A percentile compares a stretch with the other conserved stretches of the same genome.
phyloP scores from a whole-genome alignment of 2,113 vertebrate genomes.

The Sander vitreus region DNA sequence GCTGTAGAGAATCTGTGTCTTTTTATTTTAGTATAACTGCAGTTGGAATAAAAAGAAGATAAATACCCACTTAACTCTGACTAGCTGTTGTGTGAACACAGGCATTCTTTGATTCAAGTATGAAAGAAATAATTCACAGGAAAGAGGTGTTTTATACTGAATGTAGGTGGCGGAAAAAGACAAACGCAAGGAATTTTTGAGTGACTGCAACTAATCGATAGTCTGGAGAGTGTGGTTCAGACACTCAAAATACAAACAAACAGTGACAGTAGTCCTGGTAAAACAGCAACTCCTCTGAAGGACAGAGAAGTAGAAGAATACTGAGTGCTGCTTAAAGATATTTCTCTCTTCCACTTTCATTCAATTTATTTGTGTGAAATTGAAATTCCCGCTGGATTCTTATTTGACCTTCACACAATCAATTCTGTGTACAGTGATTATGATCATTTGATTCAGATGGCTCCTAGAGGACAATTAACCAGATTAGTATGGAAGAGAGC shows the following conservation, averaged over 20 bases:
- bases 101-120: background rate
- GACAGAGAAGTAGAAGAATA: constrained; percentile 10
- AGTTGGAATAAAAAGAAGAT: background rate
- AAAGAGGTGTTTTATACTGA: background rate
- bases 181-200: constrained; percentile 39
- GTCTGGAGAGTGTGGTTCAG: constrained; percentile 21
- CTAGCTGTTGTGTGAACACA: background rate
- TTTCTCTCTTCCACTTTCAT: background rate
- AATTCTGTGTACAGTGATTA: background rate
- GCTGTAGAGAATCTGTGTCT: background rate
- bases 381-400: background rate
- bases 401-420: background rate
- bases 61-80: too few relatives aligned
- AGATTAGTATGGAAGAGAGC: constrained; percentile 47
- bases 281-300: constrained; percentile 54
- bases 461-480: constrained; percentile 30
- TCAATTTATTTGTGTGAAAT: too few relatives aligned
- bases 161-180: background rate
- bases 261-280: constrained; percentile 20
- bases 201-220: constrained; percentile 40
- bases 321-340: constrained; percentile 5
- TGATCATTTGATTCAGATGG: constrained; percentile 24
- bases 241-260: constrained; percentile 17
- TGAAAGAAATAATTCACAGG: background rate
- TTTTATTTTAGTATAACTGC: background rate